A percentile compares a stretch with the other conserved stretches of the same genome.
These are phyloP conservation scores for Cheilosia grossa DNA, from an alignment of 2,888 invertebrate species.

Conservation along the genomic window DNA sequence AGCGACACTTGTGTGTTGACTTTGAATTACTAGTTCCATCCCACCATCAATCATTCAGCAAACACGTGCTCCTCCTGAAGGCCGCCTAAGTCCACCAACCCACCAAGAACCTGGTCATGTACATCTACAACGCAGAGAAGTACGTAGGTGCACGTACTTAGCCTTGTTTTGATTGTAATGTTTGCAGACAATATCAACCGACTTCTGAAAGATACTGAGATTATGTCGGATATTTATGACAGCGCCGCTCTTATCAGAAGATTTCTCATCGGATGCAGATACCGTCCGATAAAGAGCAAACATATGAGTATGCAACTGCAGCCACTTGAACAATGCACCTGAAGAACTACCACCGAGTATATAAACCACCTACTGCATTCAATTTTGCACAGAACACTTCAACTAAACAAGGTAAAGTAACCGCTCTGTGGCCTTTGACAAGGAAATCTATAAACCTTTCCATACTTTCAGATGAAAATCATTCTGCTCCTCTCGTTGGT, in stretches of 20 bases:
- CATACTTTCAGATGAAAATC: slow-evolving; percentile 57
- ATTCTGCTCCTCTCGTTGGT: slow-evolving; percentile 48
- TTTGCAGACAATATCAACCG: slow-evolving; percentile 38
- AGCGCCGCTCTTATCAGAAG: slow-evolving; percentile 46
- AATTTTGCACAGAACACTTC: slow-evolving; percentile 23
- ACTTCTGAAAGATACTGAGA: slow-evolving; percentile 2
- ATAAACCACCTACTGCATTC: slow-evolving; percentile 35
- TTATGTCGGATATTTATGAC: slow-evolving; percentile 17
- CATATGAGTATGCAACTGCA: slow-evolving; percentile 28
- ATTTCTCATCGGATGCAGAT: slow-evolving; percentile 17
- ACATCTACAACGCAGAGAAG: neutral
- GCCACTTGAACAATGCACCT: neutral
- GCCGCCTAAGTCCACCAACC: slow-evolving; percentile 26
- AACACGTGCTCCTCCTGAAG: neutral
- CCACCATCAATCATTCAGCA: neutral
- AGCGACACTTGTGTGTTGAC: too few species aligned
- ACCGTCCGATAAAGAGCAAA: slow-evolving; percentile 46
- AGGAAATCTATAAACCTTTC: neutral
- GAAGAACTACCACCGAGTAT: slow-evolving; percentile 23
- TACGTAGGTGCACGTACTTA: slow-evolving; percentile 5
- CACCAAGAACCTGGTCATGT: neutral
- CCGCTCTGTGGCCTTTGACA: neutral
- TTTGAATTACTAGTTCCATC: neutral
- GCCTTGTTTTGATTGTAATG: slow-evolving; percentile 23
- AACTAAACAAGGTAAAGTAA: slow-evolving; percentile 22